Evolutionary conservation across 2,113 vertebrate species (phyloP), one percentile per base, ranked within the genome.

Genomic region (Dissostichus mawsoni): DNA sequence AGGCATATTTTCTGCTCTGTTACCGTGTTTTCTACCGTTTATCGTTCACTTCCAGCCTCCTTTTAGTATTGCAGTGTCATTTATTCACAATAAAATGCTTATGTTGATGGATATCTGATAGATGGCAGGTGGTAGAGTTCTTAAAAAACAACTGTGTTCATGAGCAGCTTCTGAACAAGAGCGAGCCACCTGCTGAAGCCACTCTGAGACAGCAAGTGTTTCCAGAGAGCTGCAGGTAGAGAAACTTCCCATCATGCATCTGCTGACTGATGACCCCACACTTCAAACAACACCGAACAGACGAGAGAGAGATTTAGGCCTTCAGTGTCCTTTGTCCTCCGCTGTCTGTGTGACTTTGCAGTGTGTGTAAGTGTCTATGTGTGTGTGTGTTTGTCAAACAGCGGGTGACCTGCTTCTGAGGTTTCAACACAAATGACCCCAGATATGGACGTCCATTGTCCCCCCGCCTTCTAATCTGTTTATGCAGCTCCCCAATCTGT

Each of bases 401-500:
- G 80, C 67, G 69, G 58, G 73, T 91, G 93, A 93, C 92, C 92
- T 92, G 79, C 74, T 92, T 90, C 87, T 92, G 86, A 87, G 88
- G 81, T 88, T 90, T 90, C 83, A 91, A 83, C 89, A 87, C 86
- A 69, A 69, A 78, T 92, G 91, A 93, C 84, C 92, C 48, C 77
- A 87, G 95, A 94, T 96, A 94, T 94, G 95, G 94, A 68, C 94
- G 92, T 94, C 95, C 94, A 96, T 96, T 97, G 96, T 97, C 93
- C 95, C n/a, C n/a, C 96, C 95, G 11, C 80, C 95, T 96, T 75
- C 96, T 97, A 97, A 97, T 97, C 97, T 97, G 96, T 97, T 97
- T 97, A 97, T 97, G 97, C 96, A 97, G 96, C 94, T 95, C 96
- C 96, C 96, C 96, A 78, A 96, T 97, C 96, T 96, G 96, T 84